Evolutionary conservation across 2,113 vertebrate species (phyloP), one percentile per base, ranked within the genome.

Genomic region (Capricornis sumatraensis): DNA sequence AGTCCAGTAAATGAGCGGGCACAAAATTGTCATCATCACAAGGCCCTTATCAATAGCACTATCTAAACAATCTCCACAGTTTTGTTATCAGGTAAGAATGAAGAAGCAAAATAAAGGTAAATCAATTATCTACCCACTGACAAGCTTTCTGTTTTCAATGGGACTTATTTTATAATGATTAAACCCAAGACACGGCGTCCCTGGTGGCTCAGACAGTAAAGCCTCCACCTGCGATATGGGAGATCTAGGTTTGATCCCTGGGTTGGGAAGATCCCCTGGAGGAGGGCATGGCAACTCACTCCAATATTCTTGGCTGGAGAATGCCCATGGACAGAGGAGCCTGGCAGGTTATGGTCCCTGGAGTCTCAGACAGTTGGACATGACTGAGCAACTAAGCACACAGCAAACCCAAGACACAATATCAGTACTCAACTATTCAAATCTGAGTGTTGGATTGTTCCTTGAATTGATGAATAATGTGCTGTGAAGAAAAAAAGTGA

Each of bases 61-160:
- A 91, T 47, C 88, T 89, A 96, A 96, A 94, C 23, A 94, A 58
- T 76, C 28, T 86, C 40, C n/a, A 7, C 7, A 94, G n/a, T 91
- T 96, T 94, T 94, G 53, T 91, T 60, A 96, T 79, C n/a, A 55
- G 28, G 7, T 52, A 94, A 93, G 43, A 93, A 96, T 2, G 28
- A 91, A 53, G 43, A 94, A 88, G 43, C 78, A 95, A 95, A 94
- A 89, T 81, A 89, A 93, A 96, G 19, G 45, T 81, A 96, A 97
- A 96, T 67, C 40, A 97, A 94, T 40, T 89, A 82, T 58, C 47
- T 96, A 89, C 4, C 17, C 58, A 82, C 52, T 92, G 47, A 82
- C 43, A 91, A 97, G 43, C 28, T 93, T 95, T 90, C 83, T 83
- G 85, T n/a, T 88, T 93, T 30, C 50, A 86, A 52, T 91, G 43